Percentiles rank a stretch among this genome's conserved stretches.
phyloP scores from a whole-genome alignment of 2,888 invertebrate genomes.

The Drosophila prostipennis region DNA sequence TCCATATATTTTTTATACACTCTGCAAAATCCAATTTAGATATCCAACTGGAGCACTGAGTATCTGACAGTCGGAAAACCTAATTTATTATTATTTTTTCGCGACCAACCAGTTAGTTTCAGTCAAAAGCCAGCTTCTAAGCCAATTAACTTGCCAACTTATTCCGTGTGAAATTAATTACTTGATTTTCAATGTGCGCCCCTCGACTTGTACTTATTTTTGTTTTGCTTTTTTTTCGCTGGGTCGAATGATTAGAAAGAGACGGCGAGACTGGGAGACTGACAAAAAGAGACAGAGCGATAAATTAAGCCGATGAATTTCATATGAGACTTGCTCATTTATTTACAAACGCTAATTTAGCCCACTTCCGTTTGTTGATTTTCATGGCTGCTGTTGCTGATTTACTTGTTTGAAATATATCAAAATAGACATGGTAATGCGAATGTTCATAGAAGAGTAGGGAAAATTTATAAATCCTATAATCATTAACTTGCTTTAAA shows the following conservation, averaged over 20 bases:
- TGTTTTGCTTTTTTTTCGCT: slow-evolving; percentile 2
- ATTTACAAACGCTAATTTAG: slow-evolving; percentile 49
- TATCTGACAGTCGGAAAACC: slow-evolving; percentile 1
- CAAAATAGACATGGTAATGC: not conserved
- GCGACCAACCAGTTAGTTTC: slow-evolving; percentile 20
- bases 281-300: slow-evolving; percentile 1
- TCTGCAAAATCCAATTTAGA: not conserved
- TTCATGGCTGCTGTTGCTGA: slow-evolving; percentile 8
- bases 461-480: no score
- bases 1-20: not conserved
- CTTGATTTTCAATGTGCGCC: slow-evolving; percentile 56
- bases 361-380: slow-evolving; percentile 54
- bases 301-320: slow-evolving; percentile 59
- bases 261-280: not conserved
- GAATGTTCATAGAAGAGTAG: not conserved
- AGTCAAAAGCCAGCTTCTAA: slow-evolving; percentile 63
- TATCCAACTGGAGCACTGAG: not conserved
- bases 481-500: no score
- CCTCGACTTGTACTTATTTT: slow-evolving; percentile 19
- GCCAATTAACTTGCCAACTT: slow-evolving; percentile 75
- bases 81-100: slow-evolving; percentile 3
- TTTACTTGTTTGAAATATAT: slow-evolving; percentile 3
- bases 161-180: slow-evolving; percentile 77
- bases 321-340: slow-evolving; percentile 46
- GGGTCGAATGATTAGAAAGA: not conserved